phyloP scores from a whole-genome alignment of 2,888 invertebrate genomes.

The Ischnus inquisitorius region DNA sequence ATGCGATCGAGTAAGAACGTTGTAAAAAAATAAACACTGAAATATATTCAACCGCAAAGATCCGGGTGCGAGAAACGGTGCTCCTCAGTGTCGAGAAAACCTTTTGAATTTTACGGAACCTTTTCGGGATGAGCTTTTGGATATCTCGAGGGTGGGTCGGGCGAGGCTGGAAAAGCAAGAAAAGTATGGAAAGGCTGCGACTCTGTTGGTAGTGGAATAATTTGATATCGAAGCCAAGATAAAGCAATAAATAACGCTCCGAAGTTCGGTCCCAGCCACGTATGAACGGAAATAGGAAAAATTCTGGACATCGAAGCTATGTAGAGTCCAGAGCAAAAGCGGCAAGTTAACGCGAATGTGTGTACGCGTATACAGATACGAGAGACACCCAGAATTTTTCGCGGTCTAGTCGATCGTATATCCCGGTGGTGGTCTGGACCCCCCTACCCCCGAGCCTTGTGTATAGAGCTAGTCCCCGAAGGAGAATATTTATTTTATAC shows the following conservation, averaged over 20 bases:
- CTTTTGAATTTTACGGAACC: not conserved
- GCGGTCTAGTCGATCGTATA: slow-evolving; percentile 33
- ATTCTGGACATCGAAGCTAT: slow-evolving; percentile 43
- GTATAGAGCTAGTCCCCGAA: slow-evolving; percentile 29
- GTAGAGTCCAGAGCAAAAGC: not conserved
- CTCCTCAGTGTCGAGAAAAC: not conserved
- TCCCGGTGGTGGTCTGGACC: slow-evolving; percentile 23
- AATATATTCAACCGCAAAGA: not conserved
- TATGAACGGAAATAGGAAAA: slow-evolving; percentile 66
- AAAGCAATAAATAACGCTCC: slow-evolving; percentile 65
- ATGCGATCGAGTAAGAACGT: not conserved
- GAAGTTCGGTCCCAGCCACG: slow-evolving; percentile 15
- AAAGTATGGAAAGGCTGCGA: not conserved
- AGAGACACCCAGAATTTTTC: slow-evolving; percentile 50
- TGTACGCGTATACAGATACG: slow-evolving; percentile 1
- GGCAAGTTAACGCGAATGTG: slow-evolving; percentile 29
- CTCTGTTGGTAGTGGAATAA: slow-evolving; percentile 58
- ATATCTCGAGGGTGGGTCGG: not conserved
- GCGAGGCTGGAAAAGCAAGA: not conserved
- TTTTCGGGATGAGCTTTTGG: not conserved
- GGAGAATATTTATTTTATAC: slow-evolving; percentile 58
- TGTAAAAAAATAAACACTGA: not conserved
- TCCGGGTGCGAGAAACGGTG: not conserved
- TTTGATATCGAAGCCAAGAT: slow-evolving; percentile 69
- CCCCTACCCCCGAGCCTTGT: not conserved